Evolutionary conservation across 1,140 invertebrate genomes (phyloP).

Genomic region (Philaenus spumarius): DNA sequence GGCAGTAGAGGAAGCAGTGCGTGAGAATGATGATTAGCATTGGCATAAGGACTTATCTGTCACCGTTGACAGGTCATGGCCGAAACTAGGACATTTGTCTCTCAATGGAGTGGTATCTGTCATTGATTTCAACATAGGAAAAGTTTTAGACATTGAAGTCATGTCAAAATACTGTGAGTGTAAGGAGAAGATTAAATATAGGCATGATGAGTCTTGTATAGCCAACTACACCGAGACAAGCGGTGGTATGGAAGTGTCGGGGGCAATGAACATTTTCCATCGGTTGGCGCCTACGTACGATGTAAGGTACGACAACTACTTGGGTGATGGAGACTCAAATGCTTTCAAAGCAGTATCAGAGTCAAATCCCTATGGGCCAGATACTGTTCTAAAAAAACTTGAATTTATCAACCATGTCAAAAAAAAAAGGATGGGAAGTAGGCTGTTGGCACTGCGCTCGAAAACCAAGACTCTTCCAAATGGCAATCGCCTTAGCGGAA

Average conservation of each 20-base stretch:
- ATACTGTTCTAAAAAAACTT: constrained; percentile 4
- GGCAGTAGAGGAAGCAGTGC: constrained; percentile 11
- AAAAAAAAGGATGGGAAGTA: constrained; percentile 9
- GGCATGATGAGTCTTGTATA: constrained; percentile 19
- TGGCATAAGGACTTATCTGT: constrained; percentile 15
- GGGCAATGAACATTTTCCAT: constrained; percentile 24
- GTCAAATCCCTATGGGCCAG: constrained; percentile 7
- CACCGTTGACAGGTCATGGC: constrained; percentile 23
- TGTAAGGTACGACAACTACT: constrained; percentile 22
- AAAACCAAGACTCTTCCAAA: no score
- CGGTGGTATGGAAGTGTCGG: constrained; percentile 27
- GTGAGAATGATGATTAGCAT: constrained; percentile 11
- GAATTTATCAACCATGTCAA: constrained; percentile 19
- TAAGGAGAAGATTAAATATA: not conserved
- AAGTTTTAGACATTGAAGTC: constrained; percentile 18
- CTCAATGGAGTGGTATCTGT: constrained; percentile 19
- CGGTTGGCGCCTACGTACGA: constrained; percentile 19
- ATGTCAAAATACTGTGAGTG: constrained; percentile 22
- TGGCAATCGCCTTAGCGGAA: no score
- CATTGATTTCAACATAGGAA: constrained; percentile 14
- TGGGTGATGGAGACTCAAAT: constrained; percentile 25
- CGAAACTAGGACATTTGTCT: constrained; percentile 18
- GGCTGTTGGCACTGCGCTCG: constrained; percentile 1
- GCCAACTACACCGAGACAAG: constrained; percentile 26
- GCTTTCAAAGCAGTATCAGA: constrained; percentile 1